Percentiles rank a stretch among this genome's conserved stretches.
Evolutionary conservation across 1,140 invertebrate species (phyloP).

Genomic region (Bombus huntii): DNA sequence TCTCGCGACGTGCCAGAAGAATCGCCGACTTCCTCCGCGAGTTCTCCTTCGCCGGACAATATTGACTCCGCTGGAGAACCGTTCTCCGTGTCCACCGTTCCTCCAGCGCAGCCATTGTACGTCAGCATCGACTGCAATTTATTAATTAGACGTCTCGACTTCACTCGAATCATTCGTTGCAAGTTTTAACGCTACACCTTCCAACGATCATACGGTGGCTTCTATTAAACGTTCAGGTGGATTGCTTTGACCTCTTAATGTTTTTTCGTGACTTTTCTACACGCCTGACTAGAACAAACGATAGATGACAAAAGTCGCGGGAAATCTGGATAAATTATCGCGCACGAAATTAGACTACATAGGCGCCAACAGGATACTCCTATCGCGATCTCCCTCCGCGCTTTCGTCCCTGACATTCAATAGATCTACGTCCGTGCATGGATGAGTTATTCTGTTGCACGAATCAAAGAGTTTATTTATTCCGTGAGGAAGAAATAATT

Average conservation of each 20-base stretch:
- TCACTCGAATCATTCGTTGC: conserved; percentile 3
- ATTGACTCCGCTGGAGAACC: conserved; percentile 75
- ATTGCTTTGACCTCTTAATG: neutral
- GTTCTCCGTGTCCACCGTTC: conserved; percentile 70
- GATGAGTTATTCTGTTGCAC: neutral
- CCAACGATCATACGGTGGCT: neutral
- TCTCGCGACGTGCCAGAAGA: conserved; percentile 74
- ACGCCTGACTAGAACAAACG: neutral
- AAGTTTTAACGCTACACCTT: neutral
- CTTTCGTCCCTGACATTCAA: conserved; percentile 73
- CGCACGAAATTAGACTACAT: conserved; percentile 53
- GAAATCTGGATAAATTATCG: conserved; percentile 40
- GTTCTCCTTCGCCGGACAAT: conserved; percentile 74
- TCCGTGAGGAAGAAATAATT: neutral
- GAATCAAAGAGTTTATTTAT: neutral
- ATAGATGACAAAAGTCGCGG: conserved; percentile 29
- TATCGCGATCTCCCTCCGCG: conserved; percentile 36
- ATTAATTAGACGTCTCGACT: conserved; percentile 30
- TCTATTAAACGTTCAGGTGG: neutral
- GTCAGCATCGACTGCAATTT: conserved; percentile 76
- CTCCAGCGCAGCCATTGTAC: conserved; percentile 65
- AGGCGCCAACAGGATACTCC: conserved; percentile 56
- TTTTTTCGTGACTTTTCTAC: neutral
- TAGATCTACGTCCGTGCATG: conserved; percentile 36
- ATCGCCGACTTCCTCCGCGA: conserved; percentile 73